Evolutionary conservation across 2,113 vertebrate species (phyloP).

Genomic region (Xiphophorus hellerii): DNA sequence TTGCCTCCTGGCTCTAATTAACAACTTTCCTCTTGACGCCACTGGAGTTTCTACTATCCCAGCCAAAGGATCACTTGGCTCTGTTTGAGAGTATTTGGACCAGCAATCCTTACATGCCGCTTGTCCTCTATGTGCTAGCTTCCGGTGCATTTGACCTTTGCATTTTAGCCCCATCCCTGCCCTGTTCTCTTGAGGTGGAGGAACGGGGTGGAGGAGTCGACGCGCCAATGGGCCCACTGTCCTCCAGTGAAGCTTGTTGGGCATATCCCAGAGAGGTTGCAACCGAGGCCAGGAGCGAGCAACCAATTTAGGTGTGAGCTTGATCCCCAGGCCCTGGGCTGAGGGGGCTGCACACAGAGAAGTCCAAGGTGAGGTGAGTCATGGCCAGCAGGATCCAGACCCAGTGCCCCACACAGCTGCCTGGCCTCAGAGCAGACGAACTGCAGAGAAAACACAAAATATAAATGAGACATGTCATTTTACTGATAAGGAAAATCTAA

Average conservation of each 20-base stretch:
- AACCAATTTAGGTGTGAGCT: constrained; percentile 68
- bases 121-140: constrained; percentile 59
- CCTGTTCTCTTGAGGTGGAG: constrained; percentile 59
- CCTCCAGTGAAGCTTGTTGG: constrained; percentile 77
- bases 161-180: constrained; percentile 52
- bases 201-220: constrained; percentile 65
- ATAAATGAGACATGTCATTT: constrained; percentile 25
- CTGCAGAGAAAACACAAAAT: constrained; percentile 46
- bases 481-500: constrained; percentile 18
- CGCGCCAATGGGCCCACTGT: constrained; percentile 73
- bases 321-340: constrained; percentile 72
- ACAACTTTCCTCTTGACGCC: constrained; percentile 60
- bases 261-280: constrained; percentile 73
- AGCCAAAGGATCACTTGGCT: constrained; percentile 50
- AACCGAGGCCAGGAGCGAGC: constrained; percentile 70
- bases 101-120: constrained; percentile 67
- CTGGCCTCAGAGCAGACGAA: constrained; percentile 74
- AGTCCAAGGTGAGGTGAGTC: constrained; percentile 83
- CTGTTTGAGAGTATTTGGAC: constrained; percentile 61
- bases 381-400: constrained; percentile 83
- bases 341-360: constrained; percentile 78
- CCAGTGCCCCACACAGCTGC: constrained; percentile 76
- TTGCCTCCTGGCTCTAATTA: constrained; percentile 78
- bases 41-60: constrained; percentile 46
- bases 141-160: constrained; percentile 64